Evolutionary conservation across 1,140 invertebrate genomes (phyloP).

Genomic region (Papilio aristodemus): DNA sequence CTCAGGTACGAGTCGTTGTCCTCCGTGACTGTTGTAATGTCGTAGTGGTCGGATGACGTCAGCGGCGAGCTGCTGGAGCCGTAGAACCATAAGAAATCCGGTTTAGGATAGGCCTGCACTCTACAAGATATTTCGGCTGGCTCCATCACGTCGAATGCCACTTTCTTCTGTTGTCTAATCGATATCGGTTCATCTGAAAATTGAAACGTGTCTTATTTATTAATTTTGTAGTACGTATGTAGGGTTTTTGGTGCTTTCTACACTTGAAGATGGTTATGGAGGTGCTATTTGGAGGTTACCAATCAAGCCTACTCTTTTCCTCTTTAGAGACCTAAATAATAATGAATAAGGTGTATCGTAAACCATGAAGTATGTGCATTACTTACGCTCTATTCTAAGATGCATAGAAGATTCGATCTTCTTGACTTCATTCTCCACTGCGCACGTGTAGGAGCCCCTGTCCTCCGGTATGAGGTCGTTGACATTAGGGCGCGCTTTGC

Average conservation of each 20-base stretch:
- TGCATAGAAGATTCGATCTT: constrained; percentile 92
- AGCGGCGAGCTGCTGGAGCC: constrained; percentile 86
- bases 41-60: constrained; percentile 91
- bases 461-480: constrained; percentile 91
- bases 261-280: too few species aligned
- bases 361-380: constrained; percentile 1
- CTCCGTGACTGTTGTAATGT: constrained; percentile 89
- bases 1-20: constrained; percentile 93
- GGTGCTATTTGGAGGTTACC: too few species aligned
- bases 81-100: constrained; percentile 95
- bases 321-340: constrained; percentile 19
- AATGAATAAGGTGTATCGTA: not conserved
- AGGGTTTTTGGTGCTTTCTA: too few species aligned
- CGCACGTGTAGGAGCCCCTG: constrained; percentile 92
- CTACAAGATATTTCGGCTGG: constrained; percentile 92
- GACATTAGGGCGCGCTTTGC: constrained; percentile 86
- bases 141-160: constrained; percentile 92
- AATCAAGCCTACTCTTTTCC: too few species aligned
- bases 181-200: constrained; percentile 90
- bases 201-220: constrained; percentile 35
- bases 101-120: constrained; percentile 94
- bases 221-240: too few species aligned
- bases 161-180: constrained; percentile 91
- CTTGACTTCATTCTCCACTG: constrained; percentile 94
- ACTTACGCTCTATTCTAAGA: constrained; percentile 93